Evolutionary conservation across 2,797 vertebrate species (phyloP).

Genomic region (Muscicapa comitata): DNA sequence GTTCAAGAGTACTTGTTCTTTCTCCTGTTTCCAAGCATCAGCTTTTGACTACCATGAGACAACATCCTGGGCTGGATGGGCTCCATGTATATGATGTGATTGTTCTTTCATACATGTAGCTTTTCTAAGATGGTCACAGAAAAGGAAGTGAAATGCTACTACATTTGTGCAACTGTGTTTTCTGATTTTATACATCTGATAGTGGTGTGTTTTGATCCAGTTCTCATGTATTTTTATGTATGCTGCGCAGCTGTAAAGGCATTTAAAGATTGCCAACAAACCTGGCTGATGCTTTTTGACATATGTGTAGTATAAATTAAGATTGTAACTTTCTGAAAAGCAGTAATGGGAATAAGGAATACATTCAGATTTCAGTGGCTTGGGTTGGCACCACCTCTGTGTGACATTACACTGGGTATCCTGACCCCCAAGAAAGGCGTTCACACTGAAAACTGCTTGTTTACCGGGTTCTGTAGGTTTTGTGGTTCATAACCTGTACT

Average conservation of each 20-base stretch:
- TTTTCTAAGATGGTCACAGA: background rate
- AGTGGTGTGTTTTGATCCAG: background rate
- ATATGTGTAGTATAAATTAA: background rate
- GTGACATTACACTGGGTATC: background rate
- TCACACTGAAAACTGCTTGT: background rate
- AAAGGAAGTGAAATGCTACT: background rate
- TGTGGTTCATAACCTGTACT: background rate
- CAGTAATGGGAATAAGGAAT: background rate
- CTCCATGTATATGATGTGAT: background rate
- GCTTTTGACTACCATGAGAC: background rate
- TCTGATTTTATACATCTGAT: background rate
- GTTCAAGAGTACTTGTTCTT: background rate
- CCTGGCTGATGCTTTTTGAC: background rate
- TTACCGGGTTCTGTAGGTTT: background rate
- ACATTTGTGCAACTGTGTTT: background rate
- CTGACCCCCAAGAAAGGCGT: background rate
- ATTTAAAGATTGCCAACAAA: background rate
- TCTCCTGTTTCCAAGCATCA: background rate
- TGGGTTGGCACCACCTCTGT: background rate
- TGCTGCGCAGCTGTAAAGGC: background rate
- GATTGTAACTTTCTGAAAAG: background rate
- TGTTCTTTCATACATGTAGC: background rate
- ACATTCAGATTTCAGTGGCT: background rate
- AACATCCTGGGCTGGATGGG: background rate
- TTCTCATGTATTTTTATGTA: background rate